phyloP scores from a whole-genome alignment of 2,888 invertebrate species.

The Polietes domitor region DNA sequence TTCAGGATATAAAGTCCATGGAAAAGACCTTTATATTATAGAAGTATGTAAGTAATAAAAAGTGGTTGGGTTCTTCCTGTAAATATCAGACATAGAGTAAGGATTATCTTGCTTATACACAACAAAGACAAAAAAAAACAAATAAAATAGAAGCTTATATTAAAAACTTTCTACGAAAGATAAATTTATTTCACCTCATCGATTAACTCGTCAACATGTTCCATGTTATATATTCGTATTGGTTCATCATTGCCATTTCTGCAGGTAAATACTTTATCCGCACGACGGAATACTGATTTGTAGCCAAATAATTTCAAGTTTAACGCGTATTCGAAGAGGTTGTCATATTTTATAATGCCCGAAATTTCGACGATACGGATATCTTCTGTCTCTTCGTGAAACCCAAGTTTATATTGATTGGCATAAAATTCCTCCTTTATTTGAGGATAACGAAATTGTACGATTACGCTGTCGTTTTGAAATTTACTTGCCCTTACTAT shows the following conservation, averaged over 20 bases:
- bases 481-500: not conserved
- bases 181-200: conserved; percentile 8
- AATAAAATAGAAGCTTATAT: not conserved
- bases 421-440: not conserved
- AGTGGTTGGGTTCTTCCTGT: not conserved
- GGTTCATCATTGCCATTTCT: not conserved
- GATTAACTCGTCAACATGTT: conserved; percentile 32
- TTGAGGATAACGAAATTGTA: not conserved
- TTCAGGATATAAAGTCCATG: too few species aligned
- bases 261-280: conserved; percentile 8
- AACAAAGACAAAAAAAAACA: not conserved
- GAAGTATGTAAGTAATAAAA: too few species aligned
- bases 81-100: not conserved
- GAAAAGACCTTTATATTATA: too few species aligned
- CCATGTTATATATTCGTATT: conserved; percentile 20
- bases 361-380: not conserved
- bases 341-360: not conserved
- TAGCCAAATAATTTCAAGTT: conserved; percentile 31
- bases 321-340: conserved; percentile 18
- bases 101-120: not conserved
- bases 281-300: conserved; percentile 19
- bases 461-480: not conserved
- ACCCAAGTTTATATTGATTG: not conserved
- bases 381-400: not conserved
- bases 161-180: not conserved